A percentile compares a stretch with the other conserved stretches of the same genome.
These are phyloP conservation scores for Apoda limacodes DNA, from an alignment of 2,888 invertebrate species.

Conservation along the genomic window DNA sequence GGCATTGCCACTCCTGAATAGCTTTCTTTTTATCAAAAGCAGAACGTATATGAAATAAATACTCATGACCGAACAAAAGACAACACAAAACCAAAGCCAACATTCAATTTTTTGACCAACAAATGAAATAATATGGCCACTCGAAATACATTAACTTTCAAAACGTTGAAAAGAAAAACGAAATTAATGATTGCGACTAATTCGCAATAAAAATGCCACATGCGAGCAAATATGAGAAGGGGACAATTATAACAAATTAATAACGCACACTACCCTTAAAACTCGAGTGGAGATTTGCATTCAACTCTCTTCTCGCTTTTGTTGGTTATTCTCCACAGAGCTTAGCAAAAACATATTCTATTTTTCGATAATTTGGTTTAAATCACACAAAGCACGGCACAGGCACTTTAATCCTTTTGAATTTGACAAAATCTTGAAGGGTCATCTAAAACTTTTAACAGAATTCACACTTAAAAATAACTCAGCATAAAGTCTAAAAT, in stretches of 20 bases:
- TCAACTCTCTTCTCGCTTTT: conserved; percentile 56
- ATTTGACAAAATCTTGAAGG: conserved; percentile 36
- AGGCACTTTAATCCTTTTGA: conserved; percentile 28
- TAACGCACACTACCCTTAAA: conserved; percentile 66
- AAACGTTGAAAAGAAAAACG: conserved; percentile 56
- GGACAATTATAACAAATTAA: conserved; percentile 69
- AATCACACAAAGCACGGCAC: too few species aligned
- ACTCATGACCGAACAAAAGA: too few species aligned
- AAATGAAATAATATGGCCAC: conserved; percentile 34
- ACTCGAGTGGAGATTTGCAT: conserved; percentile 68
- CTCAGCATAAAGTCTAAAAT: too few species aligned
- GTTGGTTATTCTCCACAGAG: conserved; percentile 44
- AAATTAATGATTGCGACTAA: conserved; percentile 69
- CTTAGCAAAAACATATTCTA: too few species aligned
- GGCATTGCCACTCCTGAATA: too few species aligned
- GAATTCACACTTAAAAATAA: too few species aligned
- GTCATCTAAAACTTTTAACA: too few species aligned
- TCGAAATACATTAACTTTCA: conserved; percentile 55
- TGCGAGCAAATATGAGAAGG: conserved; percentile 60
- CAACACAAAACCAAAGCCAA: too few species aligned
- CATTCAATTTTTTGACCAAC: too few species aligned
- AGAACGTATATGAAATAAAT: too few species aligned
- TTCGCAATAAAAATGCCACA: conserved; percentile 70
- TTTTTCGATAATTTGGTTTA: too few species aligned
- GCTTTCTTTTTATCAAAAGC: too few species aligned